Evolutionary conservation across 2,113 vertebrate genomes (phyloP).

Genomic region (Campylorhamphus procurvoides): DNA sequence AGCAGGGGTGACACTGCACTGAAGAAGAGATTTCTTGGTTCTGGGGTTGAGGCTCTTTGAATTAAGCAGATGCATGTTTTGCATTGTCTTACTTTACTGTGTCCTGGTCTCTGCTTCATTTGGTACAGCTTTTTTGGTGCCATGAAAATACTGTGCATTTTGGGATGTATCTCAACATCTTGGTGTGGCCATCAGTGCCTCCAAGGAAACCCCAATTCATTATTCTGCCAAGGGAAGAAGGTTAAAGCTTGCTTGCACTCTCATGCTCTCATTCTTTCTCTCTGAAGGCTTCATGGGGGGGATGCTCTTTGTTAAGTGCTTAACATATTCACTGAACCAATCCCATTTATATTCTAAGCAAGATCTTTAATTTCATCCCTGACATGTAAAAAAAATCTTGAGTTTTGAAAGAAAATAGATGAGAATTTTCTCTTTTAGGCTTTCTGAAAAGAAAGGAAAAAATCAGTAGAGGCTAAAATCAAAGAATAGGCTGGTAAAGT

Average conservation of each 20-base stretch:
- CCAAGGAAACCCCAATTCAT: conserved; percentile 5
- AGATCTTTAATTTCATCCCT: not conserved
- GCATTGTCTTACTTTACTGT: not conserved
- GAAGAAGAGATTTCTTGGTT: not conserved
- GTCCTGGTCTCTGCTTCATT: not conserved
- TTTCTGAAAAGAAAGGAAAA: not conserved
- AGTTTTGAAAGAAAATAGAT: not conserved
- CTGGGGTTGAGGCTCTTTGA: not conserved
- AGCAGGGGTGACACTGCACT: not conserved
- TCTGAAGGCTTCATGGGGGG: not conserved
- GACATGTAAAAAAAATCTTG: not conserved
- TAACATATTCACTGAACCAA: conserved; percentile 28
- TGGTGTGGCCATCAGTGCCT: not conserved
- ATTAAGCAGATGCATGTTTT: not conserved
- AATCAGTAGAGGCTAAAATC: not conserved
- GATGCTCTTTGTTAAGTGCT: conserved; percentile 12
- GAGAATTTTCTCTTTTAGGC: not conserved
- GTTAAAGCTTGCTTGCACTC: conserved; percentile 31
- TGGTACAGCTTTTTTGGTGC: not conserved
- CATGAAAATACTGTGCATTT: not conserved
- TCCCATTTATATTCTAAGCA: conserved; percentile 33
- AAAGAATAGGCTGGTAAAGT: not conserved
- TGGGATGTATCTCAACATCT: not conserved
- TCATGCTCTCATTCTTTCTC: conserved; percentile 6
- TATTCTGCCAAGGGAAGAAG: conserved; percentile 1